Conservation (phyloP, 2,797 vertebrate species). For the Lagocephalus sceleratus region DNA sequence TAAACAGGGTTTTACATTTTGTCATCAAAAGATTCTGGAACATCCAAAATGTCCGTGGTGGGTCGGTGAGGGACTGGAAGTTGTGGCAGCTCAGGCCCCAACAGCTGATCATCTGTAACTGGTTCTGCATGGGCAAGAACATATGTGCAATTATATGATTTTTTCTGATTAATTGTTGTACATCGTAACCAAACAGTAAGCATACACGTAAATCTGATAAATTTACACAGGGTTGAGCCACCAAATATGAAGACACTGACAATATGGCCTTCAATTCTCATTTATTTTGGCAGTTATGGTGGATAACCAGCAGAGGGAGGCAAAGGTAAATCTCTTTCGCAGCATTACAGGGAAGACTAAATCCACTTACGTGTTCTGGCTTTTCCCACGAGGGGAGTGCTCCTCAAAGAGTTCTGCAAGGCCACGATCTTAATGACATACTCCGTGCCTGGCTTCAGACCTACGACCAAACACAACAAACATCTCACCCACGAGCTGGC, state of each 20-base stretch:
- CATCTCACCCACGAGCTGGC: not conserved
- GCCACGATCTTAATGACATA: slow-evolving; percentile 89
- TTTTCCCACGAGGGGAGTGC: slow-evolving; percentile 85
- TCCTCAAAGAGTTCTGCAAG: slow-evolving; percentile 88
- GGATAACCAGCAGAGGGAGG: slow-evolving; percentile 41
- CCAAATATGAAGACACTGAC: too few relatives aligned
- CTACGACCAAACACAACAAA: slow-evolving; percentile 59
- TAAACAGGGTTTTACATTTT: slow-evolving; percentile 43
- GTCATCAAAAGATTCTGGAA: slow-evolving; percentile 83
- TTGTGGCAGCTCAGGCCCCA: slow-evolving; percentile 81
- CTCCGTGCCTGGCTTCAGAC: slow-evolving; percentile 88
- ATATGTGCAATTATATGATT: not conserved
- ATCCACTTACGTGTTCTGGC: slow-evolving; percentile 89
- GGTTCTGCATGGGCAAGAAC: slow-evolving; percentile 66
- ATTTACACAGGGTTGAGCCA: not conserved
- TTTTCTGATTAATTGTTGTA: too few relatives aligned
- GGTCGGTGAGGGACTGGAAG: slow-evolving; percentile 84
- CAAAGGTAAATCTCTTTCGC: not conserved
- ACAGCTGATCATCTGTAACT: slow-evolving; percentile 73
- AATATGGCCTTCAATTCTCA: too few relatives aligned
- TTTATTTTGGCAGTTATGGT: not conserved
- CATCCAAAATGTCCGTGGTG: slow-evolving; percentile 84
- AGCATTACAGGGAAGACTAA: not conserved
- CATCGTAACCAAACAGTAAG: too few relatives aligned
- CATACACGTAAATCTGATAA: not conserved